Base-by-base conservation (phyloP, 2,113 vertebrate genomes). In the Chlorodrepanis virens region DNA sequence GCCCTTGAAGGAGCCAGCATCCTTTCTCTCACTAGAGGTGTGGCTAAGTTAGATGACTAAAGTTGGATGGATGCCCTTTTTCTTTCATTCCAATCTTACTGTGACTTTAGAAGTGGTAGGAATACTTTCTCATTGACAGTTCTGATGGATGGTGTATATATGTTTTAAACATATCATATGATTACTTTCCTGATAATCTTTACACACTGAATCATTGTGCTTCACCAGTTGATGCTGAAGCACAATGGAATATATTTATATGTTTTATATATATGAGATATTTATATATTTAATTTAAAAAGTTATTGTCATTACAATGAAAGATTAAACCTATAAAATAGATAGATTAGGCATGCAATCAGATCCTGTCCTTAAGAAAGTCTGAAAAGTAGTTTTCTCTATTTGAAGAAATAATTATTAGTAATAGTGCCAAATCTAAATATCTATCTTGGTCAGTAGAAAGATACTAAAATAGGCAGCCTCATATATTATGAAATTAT, bases 391-490 rank as follows among this genome's bases (percentile, higher is more conserved):
- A 54, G 50, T 91, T 91, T 79, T 82, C 54, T 70, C 7, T 76
- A 29, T 83, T 79, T 85, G 63, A 75, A 91, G 84, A 94, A 94
- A 93, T 7, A 91, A 75, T 78, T 12, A 60, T 44, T 56, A 93
- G 23, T 78, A 93, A 79, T 79, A 91, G 60, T 82, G 91, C 74
- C 95, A 96, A 84, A 89, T 93, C 75, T 90, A 96, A 82, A 47
- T 74, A 85, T 42, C 86, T 71, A 15, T 94, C 45, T 67, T 74
- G 59, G 54, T 93, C 82, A 91, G 16, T 90, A 84, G 77, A 96
- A 96, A 95, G 59, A 37, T 90, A 93, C 11, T 79, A 95, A 97
- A 95, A 89, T 28, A 94, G 92, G 50, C 75, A 93, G 76, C 72
- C 76, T 81, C 44, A 37, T 60, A 59, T 25, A 68, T 68, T 88